Evolutionary conservation across 2,113 vertebrate species (phyloP), one percentile per base, ranked within the genome.

Genomic region (Campylomormyrus tamandua): DNA sequence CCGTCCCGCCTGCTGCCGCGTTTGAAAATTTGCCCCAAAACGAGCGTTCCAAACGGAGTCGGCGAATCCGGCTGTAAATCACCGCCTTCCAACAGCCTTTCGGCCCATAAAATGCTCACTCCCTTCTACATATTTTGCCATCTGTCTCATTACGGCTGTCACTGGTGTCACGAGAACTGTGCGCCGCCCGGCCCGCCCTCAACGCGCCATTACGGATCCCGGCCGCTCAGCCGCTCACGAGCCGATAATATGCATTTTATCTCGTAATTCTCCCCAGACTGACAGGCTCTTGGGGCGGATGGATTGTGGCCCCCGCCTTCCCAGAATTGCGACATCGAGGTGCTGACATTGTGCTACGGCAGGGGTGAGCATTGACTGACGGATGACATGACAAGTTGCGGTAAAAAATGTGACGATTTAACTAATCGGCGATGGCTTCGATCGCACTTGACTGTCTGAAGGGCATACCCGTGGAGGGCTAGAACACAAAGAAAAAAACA

Each of bases 111-210:
- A 85, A 90, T 35, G 17, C 83, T 4, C 53, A 19, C 6, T 49
- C 39, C 21, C 49, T 66, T 42, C 80, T 42, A 17, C 52, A 83
- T 90, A 58, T 90, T 62, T 83, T 52, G 17, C 35, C 83, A 90
- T 90, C 83, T 42, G 21, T 90, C 83, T 90, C 80, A 77, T 90
- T 62, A 90, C 53, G 24, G 52, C 42, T 53, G 89, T 50, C 39
- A 48, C 15, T 11, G 53, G 56, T 27, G 39, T 50, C 42, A 27
- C 0, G 53, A 27, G 24, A 48, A 48, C 83, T 11, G 42, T 49
- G 35, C 4, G 3, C 80, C 88, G 42, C 89, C 27, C 3, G 45
- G 80, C 80, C 17, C 74, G 83, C 42, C 45, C 83, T 85, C 66
- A 46, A 80, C 58, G 66, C n/a, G 62, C 27, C 62, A 70, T 31